Percentiles rank a stretch among this genome's conserved stretches.
phyloP scores from a whole-genome alignment of 2,113 vertebrate genomes.

The Oostethus manadensis region DNA sequence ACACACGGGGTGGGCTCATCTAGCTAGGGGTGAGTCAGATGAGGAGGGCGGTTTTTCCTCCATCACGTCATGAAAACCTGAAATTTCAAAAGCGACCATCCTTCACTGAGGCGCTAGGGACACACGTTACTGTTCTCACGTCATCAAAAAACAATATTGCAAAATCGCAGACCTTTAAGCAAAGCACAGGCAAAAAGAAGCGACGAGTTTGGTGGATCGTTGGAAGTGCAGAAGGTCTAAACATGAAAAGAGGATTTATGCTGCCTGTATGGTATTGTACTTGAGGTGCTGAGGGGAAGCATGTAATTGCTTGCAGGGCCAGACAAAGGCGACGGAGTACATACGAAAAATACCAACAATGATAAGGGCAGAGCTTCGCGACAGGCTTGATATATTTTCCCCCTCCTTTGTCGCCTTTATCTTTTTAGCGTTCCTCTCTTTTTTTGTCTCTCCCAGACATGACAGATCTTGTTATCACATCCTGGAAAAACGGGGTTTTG shows the following conservation, averaged over 20 bases:
- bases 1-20: too few species aligned
- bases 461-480: slow-evolving; percentile 58
- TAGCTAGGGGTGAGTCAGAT: too few species aligned
- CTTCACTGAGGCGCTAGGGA: too few species aligned
- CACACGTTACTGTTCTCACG: too few species aligned
- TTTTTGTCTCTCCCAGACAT: slow-evolving; percentile 55
- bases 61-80: too few species aligned
- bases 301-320: slow-evolving; percentile 66
- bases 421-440: slow-evolving; percentile 48
- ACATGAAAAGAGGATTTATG: slow-evolving; percentile 34
- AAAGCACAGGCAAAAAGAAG: not conserved
- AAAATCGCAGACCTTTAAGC: too few species aligned
- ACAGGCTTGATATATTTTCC: slow-evolving; percentile 52
- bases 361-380: slow-evolving; percentile 53
- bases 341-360: slow-evolving; percentile 66
- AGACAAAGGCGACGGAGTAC: slow-evolving; percentile 64
- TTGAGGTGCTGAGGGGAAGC: slow-evolving; percentile 54
- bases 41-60: too few species aligned
- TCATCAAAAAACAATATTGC: too few species aligned
- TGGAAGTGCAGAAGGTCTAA: too few species aligned
- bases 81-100: too few species aligned
- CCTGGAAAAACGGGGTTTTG: slow-evolving; percentile 52
- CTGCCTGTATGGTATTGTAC: slow-evolving; percentile 47
- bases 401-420: slow-evolving; percentile 62
- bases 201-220: not conserved